Percentiles rank a stretch among this genome's conserved stretches.
Evolutionary conservation across 23 tunicate genomes (phyloP).

Genomic region (Ciona savignyi): DNA sequence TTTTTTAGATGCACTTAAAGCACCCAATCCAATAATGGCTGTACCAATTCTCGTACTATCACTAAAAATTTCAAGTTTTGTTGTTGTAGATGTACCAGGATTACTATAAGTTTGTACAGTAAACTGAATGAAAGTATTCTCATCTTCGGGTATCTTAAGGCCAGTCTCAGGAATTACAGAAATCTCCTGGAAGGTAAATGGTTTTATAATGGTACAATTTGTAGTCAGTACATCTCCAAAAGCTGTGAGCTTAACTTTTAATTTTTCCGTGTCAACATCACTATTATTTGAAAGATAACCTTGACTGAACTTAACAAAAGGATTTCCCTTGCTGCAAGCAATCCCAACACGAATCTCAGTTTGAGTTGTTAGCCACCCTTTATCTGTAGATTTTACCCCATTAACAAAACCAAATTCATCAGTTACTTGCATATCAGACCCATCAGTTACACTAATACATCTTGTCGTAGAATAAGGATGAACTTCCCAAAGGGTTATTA

Average conservation of each 20-base stretch:
- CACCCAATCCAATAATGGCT: not conserved
- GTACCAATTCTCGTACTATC: not conserved
- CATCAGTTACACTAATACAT: not conserved
- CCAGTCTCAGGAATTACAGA: not conserved
- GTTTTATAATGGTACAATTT: not conserved
- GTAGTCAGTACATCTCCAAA: not conserved
- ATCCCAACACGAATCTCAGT: constrained; percentile 31
- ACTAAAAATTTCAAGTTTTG: not conserved
- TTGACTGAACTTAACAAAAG: constrained; percentile 13
- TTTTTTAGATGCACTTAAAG: not conserved
- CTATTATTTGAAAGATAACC: not conserved
- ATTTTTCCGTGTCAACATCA: not conserved
- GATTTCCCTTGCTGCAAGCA: constrained; percentile 7
- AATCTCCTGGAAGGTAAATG: not conserved
- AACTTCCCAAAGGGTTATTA: not conserved
- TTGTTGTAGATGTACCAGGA: not conserved
- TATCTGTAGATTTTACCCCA: not conserved
- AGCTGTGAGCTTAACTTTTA: not conserved
- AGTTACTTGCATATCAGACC: not conserved
- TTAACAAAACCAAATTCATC: not conserved
- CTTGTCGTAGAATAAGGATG: not conserved
- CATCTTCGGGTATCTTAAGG: constrained; percentile 4
- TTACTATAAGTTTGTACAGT: not conserved
- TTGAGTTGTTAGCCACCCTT: constrained; percentile 41
- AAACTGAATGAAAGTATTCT: not conserved